These are phyloP conservation scores for Pedicia rivosa DNA, from an alignment of 2,888 invertebrate species.

Conservation along the genomic window DNA sequence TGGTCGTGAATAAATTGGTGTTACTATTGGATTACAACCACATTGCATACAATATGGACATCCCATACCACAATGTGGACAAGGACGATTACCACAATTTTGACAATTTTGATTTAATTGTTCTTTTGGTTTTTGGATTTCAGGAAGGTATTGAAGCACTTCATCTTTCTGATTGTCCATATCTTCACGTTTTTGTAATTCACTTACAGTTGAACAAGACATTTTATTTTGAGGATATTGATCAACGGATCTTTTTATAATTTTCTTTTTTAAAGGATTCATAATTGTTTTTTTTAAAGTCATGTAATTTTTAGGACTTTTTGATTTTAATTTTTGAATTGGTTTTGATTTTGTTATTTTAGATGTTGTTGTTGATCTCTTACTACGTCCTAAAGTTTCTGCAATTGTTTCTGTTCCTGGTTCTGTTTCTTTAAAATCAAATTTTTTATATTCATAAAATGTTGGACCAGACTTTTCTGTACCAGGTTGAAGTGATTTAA, in stretches of 20 bases:
- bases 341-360: too few relatives aligned
- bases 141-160: conserved; percentile 27
- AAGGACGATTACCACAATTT: background rate
- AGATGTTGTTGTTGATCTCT: too few relatives aligned
- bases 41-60: background rate
- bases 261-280: background rate
- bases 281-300: background rate
- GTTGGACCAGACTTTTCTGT: too few relatives aligned
- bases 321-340: too few relatives aligned
- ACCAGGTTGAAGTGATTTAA: too few relatives aligned
- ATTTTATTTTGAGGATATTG: background rate
- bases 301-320: background rate
- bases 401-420: too few relatives aligned
- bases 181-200: background rate
- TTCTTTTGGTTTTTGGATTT: conserved; percentile 14
- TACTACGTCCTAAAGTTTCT: too few relatives aligned
- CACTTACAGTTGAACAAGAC: background rate
- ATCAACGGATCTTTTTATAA: background rate
- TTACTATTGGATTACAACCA: too few relatives aligned
- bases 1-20: too few relatives aligned
- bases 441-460: background rate
- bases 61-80: background rate
- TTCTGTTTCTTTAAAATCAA: too few relatives aligned
- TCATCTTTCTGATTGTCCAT: conserved; percentile 16
- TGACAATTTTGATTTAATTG: background rate